Base-by-base conservation (phyloP, 1,140 invertebrate species). In the Phocides pigmalion region DNA sequence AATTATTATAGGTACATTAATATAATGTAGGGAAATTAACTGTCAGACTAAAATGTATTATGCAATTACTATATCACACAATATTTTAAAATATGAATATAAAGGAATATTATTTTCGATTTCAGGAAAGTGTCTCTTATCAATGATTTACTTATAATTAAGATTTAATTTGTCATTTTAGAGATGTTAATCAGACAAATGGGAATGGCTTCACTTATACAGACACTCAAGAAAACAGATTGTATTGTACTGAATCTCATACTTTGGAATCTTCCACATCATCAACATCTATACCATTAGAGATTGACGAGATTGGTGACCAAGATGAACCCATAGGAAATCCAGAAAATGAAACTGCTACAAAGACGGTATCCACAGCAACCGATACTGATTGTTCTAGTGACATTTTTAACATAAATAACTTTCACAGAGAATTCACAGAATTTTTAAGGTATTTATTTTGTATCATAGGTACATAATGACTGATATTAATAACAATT, bases 361-460 rank as follows among this genome's bases (percentile, higher is more conserved):
- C 64, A 32, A 81, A 70, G 51, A 62, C 73, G 54, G 65, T 62
- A 16, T 70, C 72, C 42, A 66, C 69, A 37, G 85, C 79, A 76
- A 85, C 84, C 64, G 81, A 89, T 4, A 56, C 44, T 5, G 25
- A 64, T n/a, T 62, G 17, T 47, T 15, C 47, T 11, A 64, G 79
- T 53, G 72, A 81, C 41, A 22, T 66, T 35, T 41, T 37, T 37
- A 75, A 69, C 56, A 39, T 69, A 28, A 64, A 73, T 32, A 58
- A 65, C 12, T 77, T 81, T 44, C 69, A 79, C n/a, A 76, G 51
- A 42, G 74, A 87, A 44, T 41, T 82, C 25, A 71, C 78, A 56
- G 80, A 88, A 15, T 83, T 76, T 72, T 73, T 83, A 32, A 79
- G 74, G 83, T 84, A 32, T 16, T 19, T 46, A 39, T 46, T 9